phyloP scores from a whole-genome alignment of 2,797 vertebrate genomes.

The Acridotheres tristis region DNA sequence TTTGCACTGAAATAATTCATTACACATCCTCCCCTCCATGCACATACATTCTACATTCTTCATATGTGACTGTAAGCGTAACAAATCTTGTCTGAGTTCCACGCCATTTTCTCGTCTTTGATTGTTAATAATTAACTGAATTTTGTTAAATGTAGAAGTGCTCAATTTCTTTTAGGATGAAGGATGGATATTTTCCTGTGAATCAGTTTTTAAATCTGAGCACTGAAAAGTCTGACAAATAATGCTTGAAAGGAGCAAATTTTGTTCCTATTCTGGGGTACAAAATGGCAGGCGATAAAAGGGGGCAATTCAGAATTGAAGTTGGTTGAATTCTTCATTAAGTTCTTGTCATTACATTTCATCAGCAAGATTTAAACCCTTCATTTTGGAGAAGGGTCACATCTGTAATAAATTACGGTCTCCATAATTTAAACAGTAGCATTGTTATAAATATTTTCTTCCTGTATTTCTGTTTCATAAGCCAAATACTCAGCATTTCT shows the following conservation, averaged over 20 bases:
- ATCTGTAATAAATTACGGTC: slow-evolving; percentile 43
- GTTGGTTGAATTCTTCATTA: neutral
- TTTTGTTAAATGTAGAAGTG: neutral
- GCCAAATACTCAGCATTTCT: slow-evolving; percentile 36
- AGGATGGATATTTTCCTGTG: neutral
- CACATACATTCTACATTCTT: neutral
- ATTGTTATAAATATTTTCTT: slow-evolving; percentile 51
- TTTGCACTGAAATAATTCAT: neutral
- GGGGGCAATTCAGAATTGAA: neutral
- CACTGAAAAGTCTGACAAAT: neutral
- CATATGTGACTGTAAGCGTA: neutral
- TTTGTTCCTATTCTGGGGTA: neutral
- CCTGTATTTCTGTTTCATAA: slow-evolving; percentile 40
- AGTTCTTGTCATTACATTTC: neutral
- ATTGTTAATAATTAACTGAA: slow-evolving; percentile 4
- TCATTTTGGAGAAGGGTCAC: slow-evolving; percentile 10
- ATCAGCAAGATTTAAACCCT: slow-evolving; percentile 1
- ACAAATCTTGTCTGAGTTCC: neutral
- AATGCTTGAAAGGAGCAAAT: neutral
- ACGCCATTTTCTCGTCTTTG: neutral
- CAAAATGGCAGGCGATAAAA: neutral
- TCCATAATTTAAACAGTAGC: slow-evolving; percentile 58
- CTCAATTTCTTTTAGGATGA: neutral
- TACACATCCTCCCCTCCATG: neutral
- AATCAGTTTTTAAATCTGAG: neutral